These are phyloP conservation scores for Drosophila serrata DNA, from an alignment of 1,140 invertebrate genomes.

Conservation along the genomic window DNA sequence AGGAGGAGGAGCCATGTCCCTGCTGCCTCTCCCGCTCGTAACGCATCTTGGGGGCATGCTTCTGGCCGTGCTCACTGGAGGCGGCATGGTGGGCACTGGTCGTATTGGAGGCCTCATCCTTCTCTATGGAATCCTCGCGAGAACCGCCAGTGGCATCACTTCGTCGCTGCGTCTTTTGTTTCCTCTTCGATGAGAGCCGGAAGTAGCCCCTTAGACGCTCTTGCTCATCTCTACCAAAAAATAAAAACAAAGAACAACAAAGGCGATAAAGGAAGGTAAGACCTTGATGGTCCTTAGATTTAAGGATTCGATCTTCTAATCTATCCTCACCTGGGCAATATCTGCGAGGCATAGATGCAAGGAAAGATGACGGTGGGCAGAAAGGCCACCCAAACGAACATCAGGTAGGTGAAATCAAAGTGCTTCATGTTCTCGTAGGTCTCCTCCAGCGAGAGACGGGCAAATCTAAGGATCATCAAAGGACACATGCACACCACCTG, in stretches of 20 bases:
- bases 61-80: not conserved
- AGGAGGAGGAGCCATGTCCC: constrained; percentile 29
- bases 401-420: constrained; percentile 90
- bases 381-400: constrained; percentile 91
- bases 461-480: constrained; percentile 89
- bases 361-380: constrained; percentile 89
- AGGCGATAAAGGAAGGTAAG: not conserved
- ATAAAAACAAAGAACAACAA: not conserved
- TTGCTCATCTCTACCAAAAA: constrained; percentile 86
- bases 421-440: constrained; percentile 89
- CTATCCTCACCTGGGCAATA: constrained; percentile 87
- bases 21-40: constrained; percentile 43
- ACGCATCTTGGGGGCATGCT: constrained; percentile 6
- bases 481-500: constrained; percentile 90
- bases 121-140: constrained; percentile 75
- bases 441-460: constrained; percentile 88
- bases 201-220: constrained; percentile 89
- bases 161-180: constrained; percentile 60
- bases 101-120: constrained; percentile 72
- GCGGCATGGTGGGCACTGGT: constrained; percentile 37
- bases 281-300: not conserved
- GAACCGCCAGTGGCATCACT: constrained; percentile 42
- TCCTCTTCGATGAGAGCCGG: constrained; percentile 85
- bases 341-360: constrained; percentile 88
- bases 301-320: not conserved